phyloP scores from a whole-genome alignment of 2,113 vertebrate species.

The Scortum barcoo region DNA sequence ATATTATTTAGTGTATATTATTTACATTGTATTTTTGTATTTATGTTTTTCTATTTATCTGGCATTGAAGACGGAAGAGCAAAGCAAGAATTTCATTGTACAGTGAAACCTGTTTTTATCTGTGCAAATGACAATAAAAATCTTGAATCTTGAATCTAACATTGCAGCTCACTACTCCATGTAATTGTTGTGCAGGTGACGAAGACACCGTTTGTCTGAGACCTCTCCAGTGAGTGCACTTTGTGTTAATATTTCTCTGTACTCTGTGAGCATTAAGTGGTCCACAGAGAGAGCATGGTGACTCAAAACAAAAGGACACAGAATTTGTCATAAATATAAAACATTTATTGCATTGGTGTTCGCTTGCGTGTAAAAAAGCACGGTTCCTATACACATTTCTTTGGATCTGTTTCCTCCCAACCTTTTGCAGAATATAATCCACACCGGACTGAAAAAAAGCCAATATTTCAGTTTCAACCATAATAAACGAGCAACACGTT shows the following conservation, averaged over 20 bases:
- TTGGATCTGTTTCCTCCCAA: slow-evolving; percentile 48
- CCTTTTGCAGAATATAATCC: slow-evolving; percentile 32
- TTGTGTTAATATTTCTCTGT: no score
- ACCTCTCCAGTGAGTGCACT: not conserved
- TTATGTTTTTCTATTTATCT: no score
- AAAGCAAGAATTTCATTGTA: no score
- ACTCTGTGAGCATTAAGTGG: not conserved
- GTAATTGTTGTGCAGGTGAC: no score
- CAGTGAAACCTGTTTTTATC: no score
- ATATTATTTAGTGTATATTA: no score
- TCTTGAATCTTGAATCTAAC: no score
- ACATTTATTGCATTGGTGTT: slow-evolving; percentile 72
- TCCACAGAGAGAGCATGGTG: not conserved
- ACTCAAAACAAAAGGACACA: slow-evolving; percentile 24
- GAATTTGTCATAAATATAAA: slow-evolving; percentile 77
- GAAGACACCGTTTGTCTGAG: not conserved
- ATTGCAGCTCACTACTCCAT: no score
- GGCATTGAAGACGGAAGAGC: no score
- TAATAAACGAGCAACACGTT: slow-evolving; percentile 51
- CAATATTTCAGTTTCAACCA: slow-evolving; percentile 36
- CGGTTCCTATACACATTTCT: slow-evolving; percentile 60
- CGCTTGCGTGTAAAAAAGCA: slow-evolving; percentile 50
- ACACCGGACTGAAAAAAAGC: slow-evolving; percentile 17
- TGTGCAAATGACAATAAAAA: no score
- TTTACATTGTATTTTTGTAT: no score